Base-by-base conservation (phyloP, 2,113 vertebrate genomes). In the Corydoras sp. region DNA sequence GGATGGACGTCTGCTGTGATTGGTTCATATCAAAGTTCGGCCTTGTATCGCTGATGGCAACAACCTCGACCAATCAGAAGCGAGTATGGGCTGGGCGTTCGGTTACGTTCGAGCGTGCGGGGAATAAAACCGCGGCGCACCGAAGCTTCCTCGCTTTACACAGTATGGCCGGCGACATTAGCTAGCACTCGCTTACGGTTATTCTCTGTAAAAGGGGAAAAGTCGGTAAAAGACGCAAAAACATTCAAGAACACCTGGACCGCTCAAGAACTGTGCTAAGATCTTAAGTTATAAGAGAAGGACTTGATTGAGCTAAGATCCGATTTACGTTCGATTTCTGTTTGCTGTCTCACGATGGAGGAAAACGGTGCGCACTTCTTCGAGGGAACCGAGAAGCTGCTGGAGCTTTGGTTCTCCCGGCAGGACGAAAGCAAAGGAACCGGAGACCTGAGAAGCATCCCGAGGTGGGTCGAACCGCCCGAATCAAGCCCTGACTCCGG, bases 141-240 rank as follows among this genome's bases (percentile, higher is more conserved):
- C 73, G n/a, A 5, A 49, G 0, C 1, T 0, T 53, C 66, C 60
- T 83, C 66, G 94, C 93, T 96, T 24, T 94, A 89, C 95, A 96
- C 96, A 99, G 96, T 98, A 99, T 99, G 95, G 96, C 96, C 94
- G 95, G 95, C 94, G 96, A 99, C 84, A 99, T 97, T 98, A 99
- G 96, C 95, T 99, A 99, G 95, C 96, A 92, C 88, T 96, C 93
- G 95, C 95, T 92, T 85, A 90, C 86, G 88, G 90, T 91, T 51
- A 84, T 95, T 96, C 95, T 98, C 94, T 97, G 92, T 86, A 91
- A 96, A 94, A 93, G 93, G 76, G 95, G 93, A 93, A 67, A 69
- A 95, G 86, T 89, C 87, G 88, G 90, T 76, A 87, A 76, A 79
- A 72, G 63, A 65, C 71, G 55, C 10, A 51, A 13, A 18, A 50